These are phyloP conservation scores for Ornithoptera priamus DNA, from an alignment of 2,888 invertebrate genomes.

Conservation along the genomic window DNA sequence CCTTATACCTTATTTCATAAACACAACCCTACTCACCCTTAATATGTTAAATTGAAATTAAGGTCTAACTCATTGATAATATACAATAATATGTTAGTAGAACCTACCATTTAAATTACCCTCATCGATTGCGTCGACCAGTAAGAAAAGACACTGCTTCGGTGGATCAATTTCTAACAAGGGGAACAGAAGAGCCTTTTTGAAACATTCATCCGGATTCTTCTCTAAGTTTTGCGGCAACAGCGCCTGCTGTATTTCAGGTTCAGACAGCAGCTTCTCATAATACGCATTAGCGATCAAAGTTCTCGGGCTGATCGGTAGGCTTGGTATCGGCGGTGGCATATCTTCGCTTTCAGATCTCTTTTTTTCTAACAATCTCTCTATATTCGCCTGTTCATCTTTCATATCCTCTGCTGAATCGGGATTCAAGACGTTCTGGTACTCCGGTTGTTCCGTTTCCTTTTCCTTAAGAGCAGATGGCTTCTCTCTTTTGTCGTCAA, in stretches of 20 bases:
- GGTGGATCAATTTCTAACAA: slow-evolving; percentile 92
- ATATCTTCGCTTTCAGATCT: slow-evolving; percentile 52
- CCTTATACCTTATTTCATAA: no score
- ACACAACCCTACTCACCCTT: no score
- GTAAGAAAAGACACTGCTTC: slow-evolving; percentile 89
- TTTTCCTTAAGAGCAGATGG: slow-evolving; percentile 37
- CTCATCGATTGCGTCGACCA: slow-evolving; percentile 97
- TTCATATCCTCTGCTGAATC: slow-evolving; percentile 34
- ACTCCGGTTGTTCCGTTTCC: slow-evolving; percentile 60
- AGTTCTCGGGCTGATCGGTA: slow-evolving; percentile 71
- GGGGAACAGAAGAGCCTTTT: slow-evolving; percentile 92
- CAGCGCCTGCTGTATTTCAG: slow-evolving; percentile 90
- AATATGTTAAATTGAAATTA: background rate
- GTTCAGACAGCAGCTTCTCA: slow-evolving; percentile 86
- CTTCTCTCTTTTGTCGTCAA: slow-evolving; percentile 37
- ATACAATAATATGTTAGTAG: background rate
- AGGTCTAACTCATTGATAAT: background rate
- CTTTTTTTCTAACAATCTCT: slow-evolving; percentile 49
- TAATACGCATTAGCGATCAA: slow-evolving; percentile 87
- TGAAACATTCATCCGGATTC: slow-evolving; percentile 95
- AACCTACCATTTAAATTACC: slow-evolving; percentile 48
- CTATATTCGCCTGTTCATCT: slow-evolving; percentile 37
- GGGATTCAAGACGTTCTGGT: slow-evolving; percentile 60
- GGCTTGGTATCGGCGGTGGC: slow-evolving; percentile 72
- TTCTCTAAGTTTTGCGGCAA: slow-evolving; percentile 90